Conservation (phyloP, 2,113 vertebrate genomes). For the Ictidomys tridecemlineatus region DNA sequence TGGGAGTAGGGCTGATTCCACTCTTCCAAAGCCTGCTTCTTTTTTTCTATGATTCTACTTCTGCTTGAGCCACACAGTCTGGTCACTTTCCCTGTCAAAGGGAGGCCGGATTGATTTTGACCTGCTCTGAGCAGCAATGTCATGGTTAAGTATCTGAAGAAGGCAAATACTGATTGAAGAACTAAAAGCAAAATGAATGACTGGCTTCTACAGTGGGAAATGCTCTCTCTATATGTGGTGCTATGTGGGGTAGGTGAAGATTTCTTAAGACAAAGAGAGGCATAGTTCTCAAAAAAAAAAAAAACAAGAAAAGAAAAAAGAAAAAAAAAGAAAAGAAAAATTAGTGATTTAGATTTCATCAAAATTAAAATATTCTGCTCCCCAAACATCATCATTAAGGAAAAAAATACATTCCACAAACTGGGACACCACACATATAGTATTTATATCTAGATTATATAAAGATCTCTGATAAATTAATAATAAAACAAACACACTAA, state of each 20-base stretch:
- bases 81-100: no score
- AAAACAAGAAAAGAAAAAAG: background rate
- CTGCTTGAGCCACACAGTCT: no score
- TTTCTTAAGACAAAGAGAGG: background rate
- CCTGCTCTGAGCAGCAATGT: background rate
- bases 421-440: background rate
- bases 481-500: background rate
- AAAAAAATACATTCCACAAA: background rate
- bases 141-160: background rate
- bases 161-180: rapidly evolving
- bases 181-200: background rate
- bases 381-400: background rate
- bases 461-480: background rate
- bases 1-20: background rate
- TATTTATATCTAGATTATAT: background rate
- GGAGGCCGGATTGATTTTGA: background rate
- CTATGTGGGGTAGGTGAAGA: background rate
- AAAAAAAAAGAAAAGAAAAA: background rate
- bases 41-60: background rate
- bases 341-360: background rate
- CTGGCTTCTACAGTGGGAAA: background rate
- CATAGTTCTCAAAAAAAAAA: background rate
- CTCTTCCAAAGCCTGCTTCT: background rate
- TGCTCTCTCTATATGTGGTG: background rate
- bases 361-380: background rate